Conservation (phyloP, 2,888 invertebrate species). For the Rotaria magnacalcarata region DNA sequence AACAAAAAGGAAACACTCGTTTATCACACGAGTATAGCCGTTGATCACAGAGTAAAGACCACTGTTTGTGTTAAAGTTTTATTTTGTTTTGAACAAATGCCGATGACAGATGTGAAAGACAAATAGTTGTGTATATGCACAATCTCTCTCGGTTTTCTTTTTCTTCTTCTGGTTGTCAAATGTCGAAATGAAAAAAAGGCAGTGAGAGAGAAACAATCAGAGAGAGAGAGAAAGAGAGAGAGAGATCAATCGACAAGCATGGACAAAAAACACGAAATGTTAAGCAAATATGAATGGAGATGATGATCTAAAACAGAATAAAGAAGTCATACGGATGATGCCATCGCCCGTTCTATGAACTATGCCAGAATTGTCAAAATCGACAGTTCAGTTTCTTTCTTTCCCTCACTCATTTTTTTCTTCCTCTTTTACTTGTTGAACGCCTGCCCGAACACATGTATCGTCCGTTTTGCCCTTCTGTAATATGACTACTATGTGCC, state of each 20-base stretch:
- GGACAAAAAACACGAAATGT: constrained; percentile 9
- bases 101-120: constrained; percentile 1
- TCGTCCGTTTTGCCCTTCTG: no score
- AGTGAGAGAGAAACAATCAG: no score
- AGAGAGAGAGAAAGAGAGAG: no score
- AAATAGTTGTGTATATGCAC: neutral
- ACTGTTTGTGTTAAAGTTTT: neutral
- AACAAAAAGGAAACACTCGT: neutral
- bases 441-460: no score
- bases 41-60: constrained; percentile 25
- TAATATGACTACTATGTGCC: no score
- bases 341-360: neutral
- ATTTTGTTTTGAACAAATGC: constrained; percentile 5
- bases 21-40: neutral
- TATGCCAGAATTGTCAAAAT: no score
- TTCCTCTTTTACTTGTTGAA: no score
- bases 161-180: neutral
- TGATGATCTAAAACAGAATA: neutral
- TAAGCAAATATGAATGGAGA: neutral
- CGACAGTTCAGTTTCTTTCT: no score
- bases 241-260: constrained; percentile 2
- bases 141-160: no score
- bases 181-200: neutral
- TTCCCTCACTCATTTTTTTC: no score
- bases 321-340: neutral